phyloP scores from a whole-genome alignment of 2,797 vertebrate species.

The Oreonectes daqikongensis region DNA sequence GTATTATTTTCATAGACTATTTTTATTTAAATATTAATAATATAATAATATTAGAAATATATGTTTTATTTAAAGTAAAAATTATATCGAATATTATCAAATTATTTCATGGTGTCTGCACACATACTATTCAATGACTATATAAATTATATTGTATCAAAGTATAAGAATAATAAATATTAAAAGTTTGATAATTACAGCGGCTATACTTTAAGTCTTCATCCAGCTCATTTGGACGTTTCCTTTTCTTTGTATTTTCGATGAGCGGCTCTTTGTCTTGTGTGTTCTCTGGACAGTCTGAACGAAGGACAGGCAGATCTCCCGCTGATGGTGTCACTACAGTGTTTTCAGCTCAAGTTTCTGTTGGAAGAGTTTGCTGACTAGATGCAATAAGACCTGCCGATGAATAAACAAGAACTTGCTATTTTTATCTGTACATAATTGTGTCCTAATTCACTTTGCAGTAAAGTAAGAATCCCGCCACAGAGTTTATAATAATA shows the following conservation, averaged over 20 bases:
- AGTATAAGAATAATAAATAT: background rate
- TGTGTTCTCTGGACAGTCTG: background rate
- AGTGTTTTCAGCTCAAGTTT: too few relatives aligned
- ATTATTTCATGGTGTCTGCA: background rate
- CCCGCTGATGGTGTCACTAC: background rate
- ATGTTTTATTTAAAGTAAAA: too few relatives aligned
- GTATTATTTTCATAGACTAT: background rate
- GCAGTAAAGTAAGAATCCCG: too few relatives aligned
- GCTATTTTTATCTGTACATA: too few relatives aligned
- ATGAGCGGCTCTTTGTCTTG: background rate
- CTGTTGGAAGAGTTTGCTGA: background rate
- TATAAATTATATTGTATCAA: background rate
- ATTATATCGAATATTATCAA: too few relatives aligned
- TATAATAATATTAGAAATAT: too few relatives aligned
- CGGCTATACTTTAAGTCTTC: background rate
- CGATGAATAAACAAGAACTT: too few relatives aligned
- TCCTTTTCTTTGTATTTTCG: background rate
- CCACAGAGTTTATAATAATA: too few relatives aligned
- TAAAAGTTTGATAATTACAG: background rate
- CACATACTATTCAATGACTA: conserved; percentile 6
- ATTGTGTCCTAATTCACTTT: too few relatives aligned
- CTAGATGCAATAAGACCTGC: too few relatives aligned
- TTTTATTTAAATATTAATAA: too few relatives aligned
- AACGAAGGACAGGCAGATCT: background rate
- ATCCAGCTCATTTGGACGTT: background rate